These are phyloP conservation scores for Dryobota labecula DNA, from an alignment of 2,888 invertebrate species.

Conservation along the genomic window DNA sequence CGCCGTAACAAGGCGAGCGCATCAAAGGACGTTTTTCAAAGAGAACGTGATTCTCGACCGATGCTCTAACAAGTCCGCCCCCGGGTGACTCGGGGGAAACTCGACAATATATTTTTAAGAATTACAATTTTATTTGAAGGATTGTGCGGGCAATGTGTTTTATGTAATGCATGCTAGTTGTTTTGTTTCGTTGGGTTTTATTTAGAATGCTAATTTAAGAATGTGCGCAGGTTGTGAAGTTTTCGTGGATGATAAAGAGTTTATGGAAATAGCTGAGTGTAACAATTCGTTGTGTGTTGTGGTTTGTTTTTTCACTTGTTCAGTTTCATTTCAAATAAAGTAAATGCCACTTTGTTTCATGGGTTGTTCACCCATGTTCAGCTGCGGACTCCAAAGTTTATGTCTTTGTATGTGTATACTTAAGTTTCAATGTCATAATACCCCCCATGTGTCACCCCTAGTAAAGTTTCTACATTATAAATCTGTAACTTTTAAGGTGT, in stretches of 20 bases:
- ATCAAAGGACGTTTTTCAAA: constrained; percentile 86
- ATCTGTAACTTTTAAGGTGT: too few relatives aligned
- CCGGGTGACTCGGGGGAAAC: constrained; percentile 72
- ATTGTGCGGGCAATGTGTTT: constrained; percentile 61
- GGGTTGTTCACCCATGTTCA: background rate
- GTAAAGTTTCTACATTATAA: too few relatives aligned
- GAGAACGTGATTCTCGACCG: constrained; percentile 85
- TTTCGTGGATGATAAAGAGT: constrained; percentile 11
- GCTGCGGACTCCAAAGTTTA: background rate
- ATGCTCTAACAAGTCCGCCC: constrained; percentile 81
- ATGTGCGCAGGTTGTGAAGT: constrained; percentile 14
- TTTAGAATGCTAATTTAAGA: constrained; percentile 45
- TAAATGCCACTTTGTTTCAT: background rate
- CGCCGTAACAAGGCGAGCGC: constrained; percentile 80
- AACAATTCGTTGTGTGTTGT: background rate
- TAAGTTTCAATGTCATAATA: background rate
- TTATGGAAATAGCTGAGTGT: background rate
- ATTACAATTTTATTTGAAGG: constrained; percentile 69
- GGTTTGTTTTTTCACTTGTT: background rate
- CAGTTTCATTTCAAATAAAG: background rate
- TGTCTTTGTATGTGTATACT: background rate
- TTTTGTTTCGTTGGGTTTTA: constrained; percentile 37
- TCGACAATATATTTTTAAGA: constrained; percentile 74
- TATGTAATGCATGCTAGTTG: constrained; percentile 45
- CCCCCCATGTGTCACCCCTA: too few relatives aligned